Evolutionary conservation across 1,140 invertebrate species (phyloP).

Genomic region (Drosophila mauritiana): DNA sequence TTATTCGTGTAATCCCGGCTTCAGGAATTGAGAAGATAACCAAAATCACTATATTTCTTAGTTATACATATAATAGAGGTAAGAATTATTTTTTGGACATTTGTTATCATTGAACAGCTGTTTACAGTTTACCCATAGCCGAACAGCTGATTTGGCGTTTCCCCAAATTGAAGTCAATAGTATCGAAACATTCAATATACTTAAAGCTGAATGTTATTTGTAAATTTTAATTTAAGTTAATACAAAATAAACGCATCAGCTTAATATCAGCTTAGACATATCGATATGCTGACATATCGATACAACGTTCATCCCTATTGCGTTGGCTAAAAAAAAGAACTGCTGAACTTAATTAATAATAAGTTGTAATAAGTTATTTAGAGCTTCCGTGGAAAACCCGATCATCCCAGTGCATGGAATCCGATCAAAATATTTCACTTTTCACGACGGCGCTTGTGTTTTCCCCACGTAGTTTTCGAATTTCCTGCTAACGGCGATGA

Average conservation of each 20-base stretch:
- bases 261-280: not conserved
- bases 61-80: not conserved
- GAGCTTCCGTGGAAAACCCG: conserved; percentile 9
- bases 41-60: not conserved
- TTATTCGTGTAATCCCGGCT: not conserved
- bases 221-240: not conserved
- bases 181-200: not conserved
- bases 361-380: conserved; percentile 12
- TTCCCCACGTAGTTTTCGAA: not conserved
- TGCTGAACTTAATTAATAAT: conserved; percentile 22
- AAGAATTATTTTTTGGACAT: not conserved
- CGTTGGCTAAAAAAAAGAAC: conserved; percentile 16
- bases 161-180: too few relatives aligned
- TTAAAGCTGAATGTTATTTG: not conserved
- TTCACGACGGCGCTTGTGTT: not conserved
- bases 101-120: conserved; percentile 9
- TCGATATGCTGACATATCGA: conserved; percentile 16
- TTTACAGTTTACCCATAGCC: not conserved
- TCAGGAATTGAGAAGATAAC: not conserved
- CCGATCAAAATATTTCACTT: not conserved
- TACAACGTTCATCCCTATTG: conserved; percentile 22
- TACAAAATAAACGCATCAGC: not conserved
- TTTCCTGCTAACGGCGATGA: conserved; percentile 11
- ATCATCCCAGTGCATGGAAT: not conserved
- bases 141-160: conserved; percentile 12